phyloP scores from a whole-genome alignment of 2,113 vertebrate genomes.

The Passer domesticus region DNA sequence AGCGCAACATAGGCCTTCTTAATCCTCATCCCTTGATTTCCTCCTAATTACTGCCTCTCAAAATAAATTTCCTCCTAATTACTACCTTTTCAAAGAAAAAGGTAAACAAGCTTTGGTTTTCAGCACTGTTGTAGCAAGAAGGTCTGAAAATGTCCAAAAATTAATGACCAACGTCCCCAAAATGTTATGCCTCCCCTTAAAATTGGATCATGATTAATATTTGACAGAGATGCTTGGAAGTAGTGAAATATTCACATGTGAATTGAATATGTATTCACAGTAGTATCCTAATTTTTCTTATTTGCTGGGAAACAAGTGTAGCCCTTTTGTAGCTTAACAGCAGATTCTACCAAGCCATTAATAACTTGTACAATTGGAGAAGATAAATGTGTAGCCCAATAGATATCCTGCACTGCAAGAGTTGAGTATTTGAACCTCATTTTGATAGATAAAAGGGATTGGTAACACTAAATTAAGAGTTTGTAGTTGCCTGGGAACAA shows the following conservation, averaged over 20 bases:
- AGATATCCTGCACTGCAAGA: not conserved
- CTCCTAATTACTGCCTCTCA: not conserved
- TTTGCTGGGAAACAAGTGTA: not conserved
- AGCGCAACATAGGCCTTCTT: accelerated
- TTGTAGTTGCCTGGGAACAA: not conserved
- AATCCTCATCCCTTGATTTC: not conserved
- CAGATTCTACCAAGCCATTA: not conserved
- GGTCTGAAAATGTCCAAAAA: not conserved
- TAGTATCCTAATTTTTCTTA: not conserved
- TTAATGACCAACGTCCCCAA: too few relatives aligned
- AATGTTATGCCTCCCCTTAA: not conserved
- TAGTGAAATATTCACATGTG: not conserved
- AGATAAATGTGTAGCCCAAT: not conserved
- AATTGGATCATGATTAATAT: not conserved
- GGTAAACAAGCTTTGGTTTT: not conserved
- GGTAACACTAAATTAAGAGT: not conserved
- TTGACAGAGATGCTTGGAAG: not conserved
- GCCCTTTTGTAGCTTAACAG: not conserved
- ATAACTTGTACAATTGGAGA: not conserved
- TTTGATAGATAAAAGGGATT: not conserved
- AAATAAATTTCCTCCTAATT: not conserved
- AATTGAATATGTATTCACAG: not conserved
- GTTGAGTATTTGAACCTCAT: not conserved
- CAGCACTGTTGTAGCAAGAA: not conserved
- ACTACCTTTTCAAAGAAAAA: not conserved